Conservation (phyloP, 2,797 vertebrate species). For the Etheostoma perlongum region DNA sequence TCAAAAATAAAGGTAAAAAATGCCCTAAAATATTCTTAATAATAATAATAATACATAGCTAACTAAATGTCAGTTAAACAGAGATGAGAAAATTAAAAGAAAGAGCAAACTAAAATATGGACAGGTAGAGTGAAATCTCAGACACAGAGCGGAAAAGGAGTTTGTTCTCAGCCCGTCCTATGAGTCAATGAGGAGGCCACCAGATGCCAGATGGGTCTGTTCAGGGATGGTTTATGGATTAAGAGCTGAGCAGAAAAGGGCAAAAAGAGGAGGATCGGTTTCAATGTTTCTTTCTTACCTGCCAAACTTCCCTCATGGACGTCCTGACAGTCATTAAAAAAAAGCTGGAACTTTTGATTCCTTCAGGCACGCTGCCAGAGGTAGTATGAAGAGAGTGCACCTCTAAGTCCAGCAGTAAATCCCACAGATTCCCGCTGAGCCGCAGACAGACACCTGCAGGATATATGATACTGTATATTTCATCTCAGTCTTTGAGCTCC, state of each 20-base stretch:
- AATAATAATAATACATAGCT: too few relatives aligned
- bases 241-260: conserved; percentile 66
- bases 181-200: conserved; percentile 43
- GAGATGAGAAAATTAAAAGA: conserved; percentile 20
- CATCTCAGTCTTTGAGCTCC: conserved; percentile 60
- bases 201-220: conserved; percentile 69
- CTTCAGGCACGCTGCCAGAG: conserved; percentile 72
- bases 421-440: conserved; percentile 65
- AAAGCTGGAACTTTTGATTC: conserved; percentile 70
- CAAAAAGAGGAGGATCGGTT: conserved; percentile 73
- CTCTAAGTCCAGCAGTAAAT: conserved; percentile 76
- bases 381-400: conserved; percentile 67
- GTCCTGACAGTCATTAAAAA: conserved; percentile 68
- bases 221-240: conserved; percentile 80
- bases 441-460: conserved; percentile 76
- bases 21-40: too few relatives aligned
- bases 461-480: conserved; percentile 76
- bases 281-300: conserved; percentile 79
- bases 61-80: conserved; percentile 12
- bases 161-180: conserved; percentile 25
- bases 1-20: too few relatives aligned
- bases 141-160: conserved; percentile 27
- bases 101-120: conserved; percentile 18
- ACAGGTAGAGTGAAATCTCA: conserved; percentile 61
- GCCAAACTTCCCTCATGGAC: conserved; percentile 73